Percentiles rank a stretch among this genome's conserved stretches.
Conservation (phyloP, 1,140 invertebrate genomes). For the Amphibalanus amphitrite region DNA sequence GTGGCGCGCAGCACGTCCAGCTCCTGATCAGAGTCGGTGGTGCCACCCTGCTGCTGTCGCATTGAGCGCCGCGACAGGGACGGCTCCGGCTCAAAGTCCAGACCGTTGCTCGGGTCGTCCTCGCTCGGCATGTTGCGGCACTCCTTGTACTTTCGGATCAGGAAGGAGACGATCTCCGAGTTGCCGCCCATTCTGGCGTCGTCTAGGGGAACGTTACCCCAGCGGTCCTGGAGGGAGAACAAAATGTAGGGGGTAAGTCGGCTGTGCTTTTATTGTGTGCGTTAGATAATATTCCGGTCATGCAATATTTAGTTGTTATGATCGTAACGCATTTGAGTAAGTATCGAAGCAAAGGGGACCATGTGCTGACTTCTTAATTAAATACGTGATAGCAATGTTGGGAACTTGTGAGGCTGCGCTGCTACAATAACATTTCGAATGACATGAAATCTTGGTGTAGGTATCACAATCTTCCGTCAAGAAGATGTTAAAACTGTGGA, state of each 20-base stretch:
- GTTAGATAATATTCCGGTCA: no score
- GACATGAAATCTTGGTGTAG: neutral
- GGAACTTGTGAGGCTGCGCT: no score
- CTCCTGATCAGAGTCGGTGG: neutral
- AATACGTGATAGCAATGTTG: neutral
- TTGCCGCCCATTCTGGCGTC: constrained; percentile 72
- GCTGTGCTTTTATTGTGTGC: neutral
- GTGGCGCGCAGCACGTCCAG: neutral
- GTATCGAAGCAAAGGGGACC: neutral
- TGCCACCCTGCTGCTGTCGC: neutral
- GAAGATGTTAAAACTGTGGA: neutral
- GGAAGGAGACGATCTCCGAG: constrained; percentile 4
- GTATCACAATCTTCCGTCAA: neutral
- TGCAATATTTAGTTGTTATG: neutral
- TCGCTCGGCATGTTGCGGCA: neutral
- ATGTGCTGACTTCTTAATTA: neutral
- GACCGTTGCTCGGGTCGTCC: neutral
- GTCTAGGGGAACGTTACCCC: constrained; percentile 73
- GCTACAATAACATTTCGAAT: no score
- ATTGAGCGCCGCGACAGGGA: neutral
- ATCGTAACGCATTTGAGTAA: neutral
- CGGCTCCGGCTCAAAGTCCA: neutral
- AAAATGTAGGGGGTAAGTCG: neutral
- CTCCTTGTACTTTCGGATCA: neutral
- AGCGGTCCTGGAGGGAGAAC: constrained; percentile 30